Percentiles rank a stretch among this genome's conserved stretches.
Conservation (phyloP, 2,888 invertebrate species). For the Cosmia trapezina region DNA sequence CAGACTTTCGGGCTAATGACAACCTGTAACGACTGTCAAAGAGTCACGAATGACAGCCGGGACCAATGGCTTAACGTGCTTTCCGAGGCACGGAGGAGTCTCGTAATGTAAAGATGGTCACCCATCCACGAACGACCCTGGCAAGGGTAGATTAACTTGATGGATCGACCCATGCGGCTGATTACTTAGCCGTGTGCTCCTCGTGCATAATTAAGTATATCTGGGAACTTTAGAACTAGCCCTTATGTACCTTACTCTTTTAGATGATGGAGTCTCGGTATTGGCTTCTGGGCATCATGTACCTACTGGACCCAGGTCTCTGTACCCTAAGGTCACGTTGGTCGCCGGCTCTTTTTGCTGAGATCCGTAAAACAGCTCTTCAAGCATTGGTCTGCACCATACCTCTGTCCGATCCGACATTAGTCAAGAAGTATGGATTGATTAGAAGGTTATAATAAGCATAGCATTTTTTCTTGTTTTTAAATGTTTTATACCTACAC, state of each 20-base stretch:
- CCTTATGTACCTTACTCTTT: constrained; percentile 10
- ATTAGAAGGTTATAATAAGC: constrained; percentile 77
- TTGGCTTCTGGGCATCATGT: constrained; percentile 84
- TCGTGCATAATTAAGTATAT: too few species aligned
- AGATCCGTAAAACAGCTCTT: constrained; percentile 78
- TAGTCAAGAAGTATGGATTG: constrained; percentile 75
- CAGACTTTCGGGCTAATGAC: too few species aligned
- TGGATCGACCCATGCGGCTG: too few species aligned
- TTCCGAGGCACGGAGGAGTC: too few species aligned
- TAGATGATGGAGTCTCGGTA: constrained; percentile 78
- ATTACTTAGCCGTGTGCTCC: too few species aligned
- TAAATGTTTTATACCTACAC: background rate
- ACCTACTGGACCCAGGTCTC: constrained; percentile 82
- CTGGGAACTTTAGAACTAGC: background rate
- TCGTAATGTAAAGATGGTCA: too few species aligned
- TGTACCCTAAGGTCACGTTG: constrained; percentile 75
- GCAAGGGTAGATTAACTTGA: too few species aligned
- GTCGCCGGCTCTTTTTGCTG: constrained; percentile 78
- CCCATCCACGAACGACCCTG: too few species aligned
- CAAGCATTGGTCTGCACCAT: constrained; percentile 80
- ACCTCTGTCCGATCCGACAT: constrained; percentile 64
- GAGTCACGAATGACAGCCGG: too few species aligned
- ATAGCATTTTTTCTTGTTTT: background rate
- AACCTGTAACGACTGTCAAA: too few species aligned
- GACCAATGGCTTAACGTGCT: too few species aligned